These are phyloP conservation scores for Cherax destructor DNA, from an alignment of 1,140 invertebrate species.

Conservation along the genomic window DNA sequence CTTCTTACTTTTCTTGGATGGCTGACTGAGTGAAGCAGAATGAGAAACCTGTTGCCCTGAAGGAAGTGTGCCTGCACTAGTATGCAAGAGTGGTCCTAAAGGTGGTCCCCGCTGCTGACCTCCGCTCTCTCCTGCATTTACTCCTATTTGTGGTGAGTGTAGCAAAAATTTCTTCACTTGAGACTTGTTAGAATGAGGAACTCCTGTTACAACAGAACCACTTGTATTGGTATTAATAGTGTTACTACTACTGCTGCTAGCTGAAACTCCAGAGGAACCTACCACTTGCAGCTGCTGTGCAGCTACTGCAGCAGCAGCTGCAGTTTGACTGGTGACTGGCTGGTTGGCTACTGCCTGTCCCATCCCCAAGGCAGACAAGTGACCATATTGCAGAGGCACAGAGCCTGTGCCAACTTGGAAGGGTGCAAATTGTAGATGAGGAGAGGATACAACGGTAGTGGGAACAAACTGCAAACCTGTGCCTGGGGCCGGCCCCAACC, in stretches of 20 bases:
- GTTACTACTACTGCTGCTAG: conserved; percentile 66
- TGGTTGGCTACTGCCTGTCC: conserved; percentile 57
- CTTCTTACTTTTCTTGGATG: conserved; percentile 64
- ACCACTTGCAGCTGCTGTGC: conserved; percentile 69
- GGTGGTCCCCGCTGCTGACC: conserved; percentile 53
- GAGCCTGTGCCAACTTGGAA: conserved; percentile 64
- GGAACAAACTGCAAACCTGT: conserved; percentile 65
- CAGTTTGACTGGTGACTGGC: conserved; percentile 61
- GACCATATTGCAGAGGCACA: conserved; percentile 64
- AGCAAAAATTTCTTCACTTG: conserved; percentile 68
- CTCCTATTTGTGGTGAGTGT: conserved; percentile 57
- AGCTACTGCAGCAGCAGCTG: conserved; percentile 74
- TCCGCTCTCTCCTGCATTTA: conserved; percentile 42
- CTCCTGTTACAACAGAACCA: conserved; percentile 21
- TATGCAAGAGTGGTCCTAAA: conserved; percentile 49
- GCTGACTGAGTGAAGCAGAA: conserved; percentile 31
- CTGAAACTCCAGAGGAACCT: conserved; percentile 44
- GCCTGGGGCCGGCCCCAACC: conserved; percentile 57
- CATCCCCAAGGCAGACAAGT: conserved; percentile 50
- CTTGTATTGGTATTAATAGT: conserved; percentile 48
- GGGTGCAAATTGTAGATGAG: conserved; percentile 66
- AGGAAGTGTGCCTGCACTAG: conserved; percentile 29
- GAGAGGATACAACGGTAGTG: conserved; percentile 60
- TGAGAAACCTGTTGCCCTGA: conserved; percentile 35
- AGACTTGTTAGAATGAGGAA: conserved; percentile 59